Evolutionary conservation across 2,113 vertebrate genomes (phyloP), one percentile per base, ranked within the genome.

Genomic region (Silurus glanis): DNA sequence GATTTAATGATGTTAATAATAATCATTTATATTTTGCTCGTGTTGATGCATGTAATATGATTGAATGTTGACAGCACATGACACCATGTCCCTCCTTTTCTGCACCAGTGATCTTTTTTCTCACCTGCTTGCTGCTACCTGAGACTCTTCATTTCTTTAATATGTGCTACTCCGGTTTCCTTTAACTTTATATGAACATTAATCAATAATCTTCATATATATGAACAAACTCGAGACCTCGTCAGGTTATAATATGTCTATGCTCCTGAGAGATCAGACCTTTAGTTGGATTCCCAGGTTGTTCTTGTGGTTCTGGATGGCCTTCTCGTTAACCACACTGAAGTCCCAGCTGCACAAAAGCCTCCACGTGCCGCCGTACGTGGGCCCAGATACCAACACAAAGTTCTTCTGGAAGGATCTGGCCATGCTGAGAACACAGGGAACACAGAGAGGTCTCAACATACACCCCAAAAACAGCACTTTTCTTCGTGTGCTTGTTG

Each of bases 331-430:
- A 23, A 94, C 96, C 37, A 99, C 90, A 0, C 92, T 97, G 85
- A 98, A 99, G 88, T 99, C 97, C 98, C 98, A 99, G 93, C 94
- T 93, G 87, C 96, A 98, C 86, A 99, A 89, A 71, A 99, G 95
- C 71, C 95, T 97, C 91, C 96, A 95, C 0, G 96, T 94, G 0
- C 94, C 94, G 88, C 93, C 93, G 51, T 95, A 92, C 71, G 89
- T 66, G 0, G 85, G 2, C 19, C 94, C 91, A 51, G 92, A 47
- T 5, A 72, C 92, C 28, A 94, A 91, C 21, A 96, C 69, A 2
- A 96, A 97, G 93, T 97, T 98, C 78, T 91, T 93, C 86, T 89
- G 93, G 92, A 99, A 99, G 9, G 95, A 96, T 58, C 89, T 95
- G 74, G 94, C 96, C 94, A 98, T 97, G 93, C 98, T 99, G 91